Base-by-base conservation (phyloP, 2,113 vertebrate species). In the Notiomystis cincta region DNA sequence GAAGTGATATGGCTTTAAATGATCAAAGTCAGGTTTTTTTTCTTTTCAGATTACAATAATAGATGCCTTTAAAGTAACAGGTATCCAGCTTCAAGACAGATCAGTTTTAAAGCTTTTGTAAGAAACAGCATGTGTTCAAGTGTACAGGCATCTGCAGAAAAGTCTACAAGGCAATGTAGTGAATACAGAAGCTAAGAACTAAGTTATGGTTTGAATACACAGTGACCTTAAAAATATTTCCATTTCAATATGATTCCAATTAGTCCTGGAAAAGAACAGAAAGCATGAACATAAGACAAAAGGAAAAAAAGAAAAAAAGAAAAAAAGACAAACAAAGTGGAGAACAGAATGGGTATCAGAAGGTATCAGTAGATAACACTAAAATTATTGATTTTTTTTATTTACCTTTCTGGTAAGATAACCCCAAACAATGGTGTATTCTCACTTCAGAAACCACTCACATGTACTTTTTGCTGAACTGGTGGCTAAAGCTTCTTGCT, bases 61-160 rank as follows among this genome's bases (percentile, higher is more conserved):
- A 57, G 23, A 79, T 48, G 64, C 8, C 15, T 71, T 69, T 75
- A 64, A 66, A 62, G 19, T 54, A 71, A 75, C 11, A 44, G 76
- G 70, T 79, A 71, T 64, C 94, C 82, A 45, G 45, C 95, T 72
- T 72, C 87, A 96, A 95, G 50, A 93, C 89, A 94, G 80, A 69
- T 18, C 12, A 72, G 37, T 62, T 86, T 79, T 65, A 61, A 48
- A 53, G 77, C 23, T 82, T 54, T 48, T 87, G 25, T 44, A 75
- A 30, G 58, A 94, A 96, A 95, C 86, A 96, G 92, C 94, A 93
- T 89, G 92, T 95, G 62, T 97, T 97, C 96, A 97, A 97, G 44
- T 96, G 96, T 91, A 89, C 45, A 66, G 95, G 76, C 48, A 80
- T 37, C 17, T 82, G 91, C 38, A 90, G 64, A 64, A 81, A 83